Evolutionary conservation across 2,888 invertebrate genomes (phyloP).

Genomic region (Leucophenga montana): DNA sequence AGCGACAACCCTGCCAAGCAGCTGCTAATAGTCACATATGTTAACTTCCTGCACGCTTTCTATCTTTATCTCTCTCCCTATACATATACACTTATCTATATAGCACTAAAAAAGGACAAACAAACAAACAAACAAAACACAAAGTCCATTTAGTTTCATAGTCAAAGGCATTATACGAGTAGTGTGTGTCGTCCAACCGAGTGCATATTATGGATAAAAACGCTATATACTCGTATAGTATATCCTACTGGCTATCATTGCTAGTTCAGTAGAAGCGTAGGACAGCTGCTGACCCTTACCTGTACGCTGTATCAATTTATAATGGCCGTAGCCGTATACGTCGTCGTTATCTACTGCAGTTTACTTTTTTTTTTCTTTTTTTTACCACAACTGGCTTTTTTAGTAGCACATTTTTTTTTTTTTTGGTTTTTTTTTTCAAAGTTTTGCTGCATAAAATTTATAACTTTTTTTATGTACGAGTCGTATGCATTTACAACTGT

Average conservation of each 20-base stretch:
- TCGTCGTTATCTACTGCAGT: neutral
- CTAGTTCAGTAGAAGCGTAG: neutral
- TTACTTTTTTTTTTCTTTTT: neutral
- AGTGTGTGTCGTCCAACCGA: too few species aligned
- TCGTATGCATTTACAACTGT: conserved; percentile 27
- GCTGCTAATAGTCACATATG: conserved; percentile 13
- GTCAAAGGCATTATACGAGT: neutral
- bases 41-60: too few species aligned
- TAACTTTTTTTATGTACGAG: conserved; percentile 15
- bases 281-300: conserved; percentile 50
- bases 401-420: conserved; percentile 4
- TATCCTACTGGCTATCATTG: neutral
- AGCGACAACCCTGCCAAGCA: too few species aligned
- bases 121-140: conserved; percentile 8
- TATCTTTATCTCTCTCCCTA: neutral
- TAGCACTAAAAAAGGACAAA: neutral
- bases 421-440: conserved; percentile 11
- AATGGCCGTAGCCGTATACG: conserved; percentile 19
- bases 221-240: neutral
- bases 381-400: neutral
- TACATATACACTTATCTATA: neutral
- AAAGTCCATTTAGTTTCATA: conserved; percentile 14
- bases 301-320: conserved; percentile 50
- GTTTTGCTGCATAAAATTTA: conserved; percentile 25
- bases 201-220: neutral